A percentile compares a stretch with the other conserved stretches of the same genome.
Conservation (phyloP, 53 echinoderm and acorn worm species). For the Astropecten irregularis region DNA sequence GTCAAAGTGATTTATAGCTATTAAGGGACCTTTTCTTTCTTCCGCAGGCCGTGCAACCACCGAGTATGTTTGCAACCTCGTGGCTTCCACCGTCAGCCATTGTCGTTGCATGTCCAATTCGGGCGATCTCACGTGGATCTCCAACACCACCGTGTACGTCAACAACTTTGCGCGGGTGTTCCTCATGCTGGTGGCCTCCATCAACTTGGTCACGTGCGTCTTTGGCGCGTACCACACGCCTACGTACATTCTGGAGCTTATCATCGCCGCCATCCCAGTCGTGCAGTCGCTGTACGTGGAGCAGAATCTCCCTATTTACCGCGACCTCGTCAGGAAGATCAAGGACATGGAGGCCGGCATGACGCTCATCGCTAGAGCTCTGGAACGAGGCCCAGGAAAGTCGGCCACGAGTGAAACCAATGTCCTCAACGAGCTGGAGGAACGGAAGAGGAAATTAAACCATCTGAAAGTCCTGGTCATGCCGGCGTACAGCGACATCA, state of each 20-base stretch:
- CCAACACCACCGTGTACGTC: constrained; percentile 63
- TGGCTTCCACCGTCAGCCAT: constrained; percentile 7
- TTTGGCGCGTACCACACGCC: constrained; percentile 52
- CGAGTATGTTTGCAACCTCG: constrained; percentile 21
- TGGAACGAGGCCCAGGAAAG: not conserved
- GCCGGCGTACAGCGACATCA: constrained; percentile 63
- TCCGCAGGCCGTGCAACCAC: constrained; percentile 17
- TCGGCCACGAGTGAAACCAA: not conserved
- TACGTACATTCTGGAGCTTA: constrained; percentile 36
- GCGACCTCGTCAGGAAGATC: constrained; percentile 38
- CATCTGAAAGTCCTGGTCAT: not conserved
- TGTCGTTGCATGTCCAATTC: constrained; percentile 26
- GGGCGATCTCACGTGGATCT: constrained; percentile 65
- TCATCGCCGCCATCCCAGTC: constrained; percentile 62
- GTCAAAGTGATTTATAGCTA: too few species aligned
- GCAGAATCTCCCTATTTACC: constrained; percentile 50
- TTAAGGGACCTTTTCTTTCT: too few species aligned
- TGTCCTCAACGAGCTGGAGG: constrained; percentile 2
- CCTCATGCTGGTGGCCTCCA: constrained; percentile 19
- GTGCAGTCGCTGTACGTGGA: constrained; percentile 61
- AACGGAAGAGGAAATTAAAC: not conserved
- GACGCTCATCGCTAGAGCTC: constrained; percentile 5
- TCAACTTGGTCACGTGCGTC: constrained; percentile 44
- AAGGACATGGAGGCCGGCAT: constrained; percentile 27
- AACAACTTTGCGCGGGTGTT: constrained; percentile 58